Percentiles rank a stretch among this genome's conserved stretches.
phyloP scores from a whole-genome alignment of 2,113 vertebrate species.

The Toxostoma redivivum region DNA sequence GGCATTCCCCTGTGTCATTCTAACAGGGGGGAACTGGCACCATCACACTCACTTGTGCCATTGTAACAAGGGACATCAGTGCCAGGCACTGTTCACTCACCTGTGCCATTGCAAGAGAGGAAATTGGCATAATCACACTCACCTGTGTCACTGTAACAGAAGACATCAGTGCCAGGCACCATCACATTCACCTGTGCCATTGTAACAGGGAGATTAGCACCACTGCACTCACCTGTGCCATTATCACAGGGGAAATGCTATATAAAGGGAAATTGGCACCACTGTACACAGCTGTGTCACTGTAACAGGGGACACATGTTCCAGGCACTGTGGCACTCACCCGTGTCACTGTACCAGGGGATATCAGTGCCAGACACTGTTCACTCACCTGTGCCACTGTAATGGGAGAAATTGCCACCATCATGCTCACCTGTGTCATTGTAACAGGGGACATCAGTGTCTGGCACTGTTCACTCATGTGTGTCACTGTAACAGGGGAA shows the following conservation, averaged over 20 bases:
- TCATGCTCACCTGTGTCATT: background rate
- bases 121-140: too few relatives aligned
- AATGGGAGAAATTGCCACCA: background rate
- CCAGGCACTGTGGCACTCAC: too few relatives aligned
- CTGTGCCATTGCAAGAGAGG: background rate
- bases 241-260: background rate
- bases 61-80: fast-evolving
- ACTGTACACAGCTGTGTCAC: too few relatives aligned
- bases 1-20: fast-evolving
- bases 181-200: fast-evolving
- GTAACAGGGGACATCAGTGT: background rate
- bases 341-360: too few relatives aligned
- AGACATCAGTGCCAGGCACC: too few relatives aligned
- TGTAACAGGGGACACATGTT: too few relatives aligned
- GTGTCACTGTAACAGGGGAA: background rate
- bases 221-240: background rate
- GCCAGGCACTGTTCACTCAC: fast-evolving
- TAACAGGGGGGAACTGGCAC: background rate
- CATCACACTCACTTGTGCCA: fast-evolving
- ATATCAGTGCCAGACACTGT: fast-evolving
- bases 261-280: too few relatives aligned
- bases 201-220: fast-evolving
- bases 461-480: too few relatives aligned
- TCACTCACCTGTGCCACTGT: background rate
- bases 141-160: background rate